A percentile compares a stretch with the other conserved stretches of the same genome.
Evolutionary conservation across 2,113 vertebrate species (phyloP).

Genomic region (Trematomus loennbergii): DNA sequence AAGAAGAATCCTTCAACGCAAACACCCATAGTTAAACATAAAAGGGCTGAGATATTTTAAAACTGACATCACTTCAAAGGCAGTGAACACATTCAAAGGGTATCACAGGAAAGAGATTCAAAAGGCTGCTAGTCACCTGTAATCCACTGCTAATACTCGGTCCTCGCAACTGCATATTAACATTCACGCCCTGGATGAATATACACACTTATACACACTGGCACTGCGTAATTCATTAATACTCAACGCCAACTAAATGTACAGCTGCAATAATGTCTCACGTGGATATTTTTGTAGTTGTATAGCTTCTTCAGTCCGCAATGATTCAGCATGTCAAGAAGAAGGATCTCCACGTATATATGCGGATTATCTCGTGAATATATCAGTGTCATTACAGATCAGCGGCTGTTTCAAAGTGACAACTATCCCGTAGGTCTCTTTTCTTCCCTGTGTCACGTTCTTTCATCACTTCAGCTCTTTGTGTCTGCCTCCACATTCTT

Average conservation of each 20-base stretch:
- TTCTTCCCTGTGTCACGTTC: slow-evolving; percentile 54
- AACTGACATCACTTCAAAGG: slow-evolving; percentile 82
- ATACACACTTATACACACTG: not conserved
- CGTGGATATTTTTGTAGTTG: slow-evolving; percentile 33
- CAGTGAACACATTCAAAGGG: slow-evolving; percentile 76
- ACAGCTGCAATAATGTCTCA: slow-evolving; percentile 34
- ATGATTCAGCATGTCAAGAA: slow-evolving; percentile 42
- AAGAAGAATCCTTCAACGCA: slow-evolving; percentile 56
- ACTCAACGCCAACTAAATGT: slow-evolving; percentile 33
- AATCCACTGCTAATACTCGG: slow-evolving; percentile 78
- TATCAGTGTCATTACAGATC: slow-evolving; percentile 71
- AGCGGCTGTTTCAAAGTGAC: slow-evolving; percentile 50
- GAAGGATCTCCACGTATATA: slow-evolving; percentile 31
- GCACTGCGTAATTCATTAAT: slow-evolving; percentile 37
- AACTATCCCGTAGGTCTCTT: slow-evolving; percentile 39
- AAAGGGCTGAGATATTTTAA: slow-evolving; percentile 78
- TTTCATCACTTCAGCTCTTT: slow-evolving; percentile 72
- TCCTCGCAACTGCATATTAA: slow-evolving; percentile 68
- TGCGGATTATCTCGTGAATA: slow-evolving; percentile 59
- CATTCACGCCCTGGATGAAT: slow-evolving; percentile 23
- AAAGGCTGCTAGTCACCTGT: slow-evolving; percentile 80
- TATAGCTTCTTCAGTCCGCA: slow-evolving; percentile 32
- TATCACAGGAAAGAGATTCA: slow-evolving; percentile 76
- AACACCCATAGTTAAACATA: slow-evolving; percentile 79
- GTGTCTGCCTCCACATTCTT: slow-evolving; percentile 63